A percentile compares a stretch with the other conserved stretches of the same genome.
These are phyloP conservation scores for Pinna nobilis DNA, from an alignment of 1,140 invertebrate species.

Conservation along the genomic window DNA sequence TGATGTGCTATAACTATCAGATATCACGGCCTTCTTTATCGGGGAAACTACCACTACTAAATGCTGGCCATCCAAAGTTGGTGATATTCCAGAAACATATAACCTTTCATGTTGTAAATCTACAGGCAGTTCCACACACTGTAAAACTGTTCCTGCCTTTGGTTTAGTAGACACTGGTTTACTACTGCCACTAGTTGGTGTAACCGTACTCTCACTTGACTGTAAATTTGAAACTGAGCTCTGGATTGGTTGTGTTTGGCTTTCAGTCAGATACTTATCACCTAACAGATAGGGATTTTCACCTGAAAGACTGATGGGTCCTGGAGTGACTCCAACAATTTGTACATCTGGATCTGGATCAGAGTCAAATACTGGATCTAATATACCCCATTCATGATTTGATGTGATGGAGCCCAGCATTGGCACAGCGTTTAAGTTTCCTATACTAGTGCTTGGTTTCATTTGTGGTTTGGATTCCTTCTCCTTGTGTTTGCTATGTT, in stretches of 20 bases:
- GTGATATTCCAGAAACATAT: conserved; percentile 60
- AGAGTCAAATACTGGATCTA: conserved; percentile 56
- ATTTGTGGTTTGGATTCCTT: conserved; percentile 27
- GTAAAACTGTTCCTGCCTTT: conserved; percentile 59
- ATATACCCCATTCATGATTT: conserved; percentile 48
- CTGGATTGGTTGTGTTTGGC: not conserved
- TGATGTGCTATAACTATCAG: not conserved
- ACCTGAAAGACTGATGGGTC: conserved; percentile 24
- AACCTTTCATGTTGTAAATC: conserved; percentile 56
- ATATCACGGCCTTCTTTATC: conserved; percentile 6
- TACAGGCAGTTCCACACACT: conserved; percentile 68
- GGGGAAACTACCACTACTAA: conserved; percentile 65
- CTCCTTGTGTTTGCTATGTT: conserved; percentile 33
- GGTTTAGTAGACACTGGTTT: conserved; percentile 7
- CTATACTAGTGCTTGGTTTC: conserved; percentile 25
- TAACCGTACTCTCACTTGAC: conserved; percentile 8
- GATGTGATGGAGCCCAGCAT: conserved; percentile 49
- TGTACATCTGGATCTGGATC: conserved; percentile 67
- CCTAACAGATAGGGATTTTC: not conserved
- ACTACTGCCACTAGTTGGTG: conserved; percentile 17
- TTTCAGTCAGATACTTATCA: conserved; percentile 5
- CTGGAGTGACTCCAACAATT: conserved; percentile 65
- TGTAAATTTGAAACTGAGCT: not conserved
- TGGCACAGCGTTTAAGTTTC: conserved; percentile 41
- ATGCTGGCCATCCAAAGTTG: conserved; percentile 65